A percentile compares a stretch with the other conserved stretches of the same genome.
Evolutionary conservation across 1,140 invertebrate species (phyloP).

Genomic region (Littorina saxatilis): DNA sequence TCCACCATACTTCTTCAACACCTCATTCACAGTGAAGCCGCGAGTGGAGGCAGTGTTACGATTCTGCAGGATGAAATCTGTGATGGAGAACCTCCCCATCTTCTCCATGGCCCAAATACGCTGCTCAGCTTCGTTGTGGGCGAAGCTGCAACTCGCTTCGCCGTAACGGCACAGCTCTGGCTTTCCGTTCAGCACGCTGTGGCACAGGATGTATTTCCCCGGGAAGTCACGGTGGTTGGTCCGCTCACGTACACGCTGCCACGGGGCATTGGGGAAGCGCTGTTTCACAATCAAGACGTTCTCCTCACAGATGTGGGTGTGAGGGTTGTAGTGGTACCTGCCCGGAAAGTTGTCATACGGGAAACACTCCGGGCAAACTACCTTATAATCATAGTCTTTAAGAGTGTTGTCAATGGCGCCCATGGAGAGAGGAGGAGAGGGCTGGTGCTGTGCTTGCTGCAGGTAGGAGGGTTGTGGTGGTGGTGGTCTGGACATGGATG

Average conservation of each 20-base stretch:
- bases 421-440: neutral
- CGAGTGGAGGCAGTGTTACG: constrained; percentile 37
- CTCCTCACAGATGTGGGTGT: constrained; percentile 63
- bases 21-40: constrained; percentile 52
- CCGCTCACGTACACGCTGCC: constrained; percentile 66
- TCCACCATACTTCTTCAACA: constrained; percentile 62
- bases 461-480: neutral
- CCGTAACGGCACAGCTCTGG: constrained; percentile 55
- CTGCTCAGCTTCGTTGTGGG: constrained; percentile 68
- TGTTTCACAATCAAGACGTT: constrained; percentile 60
- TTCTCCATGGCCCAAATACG: constrained; percentile 70
- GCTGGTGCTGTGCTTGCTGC: neutral
- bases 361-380: constrained; percentile 65
- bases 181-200: constrained; percentile 50
- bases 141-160: constrained; percentile 66
- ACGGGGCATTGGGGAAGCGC: constrained; percentile 37
- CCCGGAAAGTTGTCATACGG: constrained; percentile 47
- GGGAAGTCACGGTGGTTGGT: constrained; percentile 63
- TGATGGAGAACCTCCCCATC: constrained; percentile 64
- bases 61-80: constrained; percentile 67
- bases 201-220: constrained; percentile 66
- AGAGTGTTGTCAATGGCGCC: constrained; percentile 54
- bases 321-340: constrained; percentile 45
- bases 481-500: neutral
- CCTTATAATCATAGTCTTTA: constrained; percentile 54